phyloP scores from a whole-genome alignment of 53 echinoderm and acorn worm species.

The Zoroaster sp. region DNA sequence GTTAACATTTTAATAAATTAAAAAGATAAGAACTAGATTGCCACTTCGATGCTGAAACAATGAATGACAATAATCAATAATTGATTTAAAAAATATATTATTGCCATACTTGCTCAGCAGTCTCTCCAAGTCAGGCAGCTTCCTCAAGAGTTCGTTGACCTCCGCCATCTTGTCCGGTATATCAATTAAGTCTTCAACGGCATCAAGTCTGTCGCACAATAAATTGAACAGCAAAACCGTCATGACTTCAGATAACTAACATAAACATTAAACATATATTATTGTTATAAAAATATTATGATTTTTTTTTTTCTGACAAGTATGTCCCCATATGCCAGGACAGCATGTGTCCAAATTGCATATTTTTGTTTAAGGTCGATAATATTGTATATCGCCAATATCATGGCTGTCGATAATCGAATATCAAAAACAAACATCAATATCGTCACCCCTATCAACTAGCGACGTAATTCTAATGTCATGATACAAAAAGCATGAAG shows the following conservation, averaged over 20 bases:
- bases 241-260: neutral
- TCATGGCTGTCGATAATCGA: neutral
- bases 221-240: neutral
- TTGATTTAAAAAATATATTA: neutral
- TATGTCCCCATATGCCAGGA: neutral
- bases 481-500: too few relatives aligned
- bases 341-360: neutral
- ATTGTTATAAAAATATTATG: too few relatives aligned
- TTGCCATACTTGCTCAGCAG: slow-evolving; percentile 92
- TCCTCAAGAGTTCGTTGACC: slow-evolving; percentile 83
- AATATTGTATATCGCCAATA: neutral
- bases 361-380: neutral
- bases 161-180: slow-evolving; percentile 82
- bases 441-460: too few relatives aligned
- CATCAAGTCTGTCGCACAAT: slow-evolving; percentile 82
- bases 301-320: neutral
- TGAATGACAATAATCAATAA: neutral
- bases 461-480: too few relatives aligned
- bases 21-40: neutral
- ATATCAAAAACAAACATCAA: too few relatives aligned
- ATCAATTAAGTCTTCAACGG: slow-evolving; percentile 80
- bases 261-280: neutral
- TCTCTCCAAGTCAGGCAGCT: slow-evolving; percentile 93
- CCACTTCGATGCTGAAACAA: neutral
- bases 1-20: neutral